Evolutionary conservation across 2,113 vertebrate genomes (phyloP), one percentile per base, ranked within the genome.

Genomic region (Saccopteryx bilineata): DNA sequence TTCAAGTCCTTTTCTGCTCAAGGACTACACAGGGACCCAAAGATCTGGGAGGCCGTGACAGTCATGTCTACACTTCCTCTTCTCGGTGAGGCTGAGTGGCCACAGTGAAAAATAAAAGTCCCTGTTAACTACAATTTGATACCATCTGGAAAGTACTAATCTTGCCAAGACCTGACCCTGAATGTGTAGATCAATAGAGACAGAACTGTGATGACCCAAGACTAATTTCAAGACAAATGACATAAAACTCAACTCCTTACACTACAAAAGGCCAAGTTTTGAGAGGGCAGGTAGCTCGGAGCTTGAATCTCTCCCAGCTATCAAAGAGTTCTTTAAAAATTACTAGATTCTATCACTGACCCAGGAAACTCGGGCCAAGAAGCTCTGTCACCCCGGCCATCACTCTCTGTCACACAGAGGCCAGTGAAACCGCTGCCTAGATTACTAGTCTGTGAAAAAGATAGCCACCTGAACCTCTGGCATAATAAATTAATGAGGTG

Each of bases 211-310:
- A 83, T 50, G 80, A 39, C 31, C 31, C 6, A 28, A 80, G 71
- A 74, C 50, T 87, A 82, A 86, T 68, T 93, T 66, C 60, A 76
- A 79, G 74, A 92, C 13, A 60, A 80, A 71, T 33, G 74, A 56
- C n/a, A 58, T 79, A 76, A 81, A 80, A 94, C 28, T 92, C 58
- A 65, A 31, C 7, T 11, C 39, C 23, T 93, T 69, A 39, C 90
- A 63, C 87, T 17, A n/a, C 8, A 60, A 69, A 83, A 91, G 46
- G 56, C 28, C 68, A 72, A 50, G 33, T 50, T 88, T 48, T 71
- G 23, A 65, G 71, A 87, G 15, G 56, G 46, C 5, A 48, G 46
- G 21, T 2, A n/a, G 87, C 68, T 78, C 1, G 5, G 54, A 69
- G 24, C 21, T 17, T 0, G 0, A 17, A 46, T 83, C 46, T 90